phyloP scores from a whole-genome alignment of 2,888 invertebrate species.

The Dynastes tityus region DNA sequence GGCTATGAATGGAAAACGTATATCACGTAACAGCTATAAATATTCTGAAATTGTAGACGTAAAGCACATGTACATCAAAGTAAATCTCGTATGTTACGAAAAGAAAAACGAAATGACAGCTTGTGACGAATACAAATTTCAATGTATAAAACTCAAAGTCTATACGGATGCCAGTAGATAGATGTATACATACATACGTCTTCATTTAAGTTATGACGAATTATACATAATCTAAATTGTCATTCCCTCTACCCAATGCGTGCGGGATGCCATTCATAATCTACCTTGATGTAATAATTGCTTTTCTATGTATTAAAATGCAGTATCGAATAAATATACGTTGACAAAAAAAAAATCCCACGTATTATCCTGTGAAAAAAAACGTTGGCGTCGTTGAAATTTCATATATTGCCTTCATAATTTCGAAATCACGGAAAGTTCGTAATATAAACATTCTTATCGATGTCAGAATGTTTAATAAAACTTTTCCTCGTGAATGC shows the following conservation, averaged over 20 bases:
- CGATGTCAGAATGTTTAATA: conserved; percentile 26
- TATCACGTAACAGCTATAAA: conserved; percentile 41
- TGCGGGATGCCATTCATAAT: too few species aligned
- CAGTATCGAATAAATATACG: too few species aligned
- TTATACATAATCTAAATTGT: not conserved
- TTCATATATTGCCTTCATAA: conserved; percentile 24
- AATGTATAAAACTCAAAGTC: conserved; percentile 29
- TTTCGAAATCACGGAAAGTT: conserved; percentile 35
- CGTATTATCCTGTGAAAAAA: not conserved
- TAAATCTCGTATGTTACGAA: conserved; percentile 35
- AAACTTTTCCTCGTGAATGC: conserved; percentile 11
- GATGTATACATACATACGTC: not conserved
- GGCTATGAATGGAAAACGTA: conserved; percentile 20
- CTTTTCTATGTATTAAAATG: too few species aligned
- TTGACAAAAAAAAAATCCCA: not conserved
- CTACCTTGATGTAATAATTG: too few species aligned
- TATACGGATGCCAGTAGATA: not conserved
- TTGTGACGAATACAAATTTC: conserved; percentile 41
- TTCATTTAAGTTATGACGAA: conserved; percentile 20
- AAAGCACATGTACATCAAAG: conserved; percentile 27
- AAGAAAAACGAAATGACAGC: conserved; percentile 38
- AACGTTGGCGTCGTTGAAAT: not conserved
- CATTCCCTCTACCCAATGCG: too few species aligned
- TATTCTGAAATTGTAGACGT: conserved; percentile 35
- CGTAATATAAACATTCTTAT: conserved; percentile 29